phyloP scores from a whole-genome alignment of 2,888 invertebrate genomes.

The Spisula subtruncata region DNA sequence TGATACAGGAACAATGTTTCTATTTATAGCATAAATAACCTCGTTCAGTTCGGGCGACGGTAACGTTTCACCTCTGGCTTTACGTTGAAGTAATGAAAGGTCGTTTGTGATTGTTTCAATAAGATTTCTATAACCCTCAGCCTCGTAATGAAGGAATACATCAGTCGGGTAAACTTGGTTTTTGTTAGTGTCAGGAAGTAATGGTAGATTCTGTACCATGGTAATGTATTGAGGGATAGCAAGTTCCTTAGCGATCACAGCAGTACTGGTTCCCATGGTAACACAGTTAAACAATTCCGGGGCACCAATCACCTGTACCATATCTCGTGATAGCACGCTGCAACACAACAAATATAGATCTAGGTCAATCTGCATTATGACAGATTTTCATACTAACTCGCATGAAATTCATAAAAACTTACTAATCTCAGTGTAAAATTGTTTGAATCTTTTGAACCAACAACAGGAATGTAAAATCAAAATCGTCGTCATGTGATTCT shows the following conservation, averaged over 20 bases:
- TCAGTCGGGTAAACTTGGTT: conserved; percentile 84
- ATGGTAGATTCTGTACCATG: conserved; percentile 76
- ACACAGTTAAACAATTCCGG: conserved; percentile 80
- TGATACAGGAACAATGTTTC: conserved; percentile 78
- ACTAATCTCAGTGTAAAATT: too few relatives aligned
- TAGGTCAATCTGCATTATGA: too few relatives aligned
- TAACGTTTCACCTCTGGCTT: conserved; percentile 76
- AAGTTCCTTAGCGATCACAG: conserved; percentile 69
- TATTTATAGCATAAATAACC: conserved; percentile 78
- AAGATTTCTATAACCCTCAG: conserved; percentile 76
- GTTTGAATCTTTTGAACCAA: too few relatives aligned
- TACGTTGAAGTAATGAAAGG: conserved; percentile 74
- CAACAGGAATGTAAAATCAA: too few relatives aligned
- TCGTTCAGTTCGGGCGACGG: conserved; percentile 72
- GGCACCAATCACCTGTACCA: conserved; percentile 82
- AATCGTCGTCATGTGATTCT: too few relatives aligned
- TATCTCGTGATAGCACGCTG: conserved; percentile 80
- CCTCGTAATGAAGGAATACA: conserved; percentile 82
- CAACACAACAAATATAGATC: not conserved
- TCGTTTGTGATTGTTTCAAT: conserved; percentile 76
- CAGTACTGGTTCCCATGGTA: conserved; percentile 65
- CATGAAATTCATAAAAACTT: too few relatives aligned
- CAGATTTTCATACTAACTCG: too few relatives aligned
- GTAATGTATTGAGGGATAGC: conserved; percentile 73
- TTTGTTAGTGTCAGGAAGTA: conserved; percentile 77